These are phyloP conservation scores for Darevskia mixta DNA, from an alignment of 2,797 vertebrate genomes.

Conservation along the genomic window DNA sequence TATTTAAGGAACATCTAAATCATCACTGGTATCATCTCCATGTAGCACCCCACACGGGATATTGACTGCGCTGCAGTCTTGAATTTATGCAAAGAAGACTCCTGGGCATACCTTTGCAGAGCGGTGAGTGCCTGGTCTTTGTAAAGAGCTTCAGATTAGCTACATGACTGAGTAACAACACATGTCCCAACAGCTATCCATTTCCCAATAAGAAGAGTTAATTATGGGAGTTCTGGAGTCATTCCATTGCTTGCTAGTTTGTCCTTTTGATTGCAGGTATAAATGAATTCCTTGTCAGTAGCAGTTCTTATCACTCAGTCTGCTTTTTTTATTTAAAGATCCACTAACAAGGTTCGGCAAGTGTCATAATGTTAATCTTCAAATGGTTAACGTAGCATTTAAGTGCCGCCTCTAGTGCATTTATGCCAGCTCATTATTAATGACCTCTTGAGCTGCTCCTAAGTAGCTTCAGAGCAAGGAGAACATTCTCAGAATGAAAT, in stretches of 20 bases:
- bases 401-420: background rate
- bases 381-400: background rate
- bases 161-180: background rate
- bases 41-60: no score
- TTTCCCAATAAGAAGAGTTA: background rate
- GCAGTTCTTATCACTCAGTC: background rate
- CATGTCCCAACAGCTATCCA: background rate
- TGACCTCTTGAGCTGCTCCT: background rate
- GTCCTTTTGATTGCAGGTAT: background rate
- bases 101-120: background rate
- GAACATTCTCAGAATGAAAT: background rate
- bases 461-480: slow-evolving; percentile 7
- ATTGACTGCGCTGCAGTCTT: background rate
- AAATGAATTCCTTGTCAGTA: background rate
- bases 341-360: background rate
- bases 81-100: background rate
- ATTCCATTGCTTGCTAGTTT: background rate
- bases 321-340: slow-evolving; percentile 1
- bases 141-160: background rate
- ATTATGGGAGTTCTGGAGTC: background rate
- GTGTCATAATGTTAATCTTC: slow-evolving; percentile 17
- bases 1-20: background rate
- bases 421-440: slow-evolving; percentile 5
- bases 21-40: background rate
- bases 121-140: background rate